phyloP scores from a whole-genome alignment of 2,888 invertebrate species.

The Lathronympha strigana region DNA sequence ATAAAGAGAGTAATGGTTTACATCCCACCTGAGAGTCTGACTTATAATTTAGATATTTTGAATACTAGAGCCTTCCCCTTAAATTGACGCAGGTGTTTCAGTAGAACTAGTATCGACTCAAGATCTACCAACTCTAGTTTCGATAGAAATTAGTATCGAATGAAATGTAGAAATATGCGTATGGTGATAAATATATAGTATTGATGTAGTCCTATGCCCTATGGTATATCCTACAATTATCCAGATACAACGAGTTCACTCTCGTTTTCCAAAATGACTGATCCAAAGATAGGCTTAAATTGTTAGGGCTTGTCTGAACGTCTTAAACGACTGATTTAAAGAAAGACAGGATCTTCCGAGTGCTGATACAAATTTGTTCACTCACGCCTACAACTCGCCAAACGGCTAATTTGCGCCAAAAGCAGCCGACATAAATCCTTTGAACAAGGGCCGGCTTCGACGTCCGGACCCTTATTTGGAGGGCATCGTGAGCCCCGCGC shows the following conservation, averaged over 20 bases:
- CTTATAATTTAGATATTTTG: not conserved
- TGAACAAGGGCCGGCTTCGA: constrained; percentile 69
- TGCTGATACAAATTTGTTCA: constrained; percentile 68
- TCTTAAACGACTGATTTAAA: constrained; percentile 36
- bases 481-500: constrained; percentile 70
- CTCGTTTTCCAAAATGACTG: constrained; percentile 9
- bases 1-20: constrained; percentile 5
- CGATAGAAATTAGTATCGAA: not conserved
- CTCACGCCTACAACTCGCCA: constrained; percentile 73
- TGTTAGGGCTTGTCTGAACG: constrained; percentile 20
- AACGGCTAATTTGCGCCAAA: constrained; percentile 79
- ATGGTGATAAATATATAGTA: not conserved
- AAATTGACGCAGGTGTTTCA: not conserved
- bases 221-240: not conserved
- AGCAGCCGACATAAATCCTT: constrained; percentile 76
- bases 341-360: constrained; percentile 46
- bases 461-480: constrained; percentile 72
- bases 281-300: constrained; percentile 20
- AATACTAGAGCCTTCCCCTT: not conserved
- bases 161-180: not conserved
- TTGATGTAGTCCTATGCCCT: not conserved
- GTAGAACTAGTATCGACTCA: not conserved
- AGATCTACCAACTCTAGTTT: not conserved
- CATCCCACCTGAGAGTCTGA: not conserved
- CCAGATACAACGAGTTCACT: constrained; percentile 2